Percentiles rank a stretch among this genome's conserved stretches.
phyloP scores from a whole-genome alignment of 2,888 invertebrate genomes.

The Cephus pygmeus region DNA sequence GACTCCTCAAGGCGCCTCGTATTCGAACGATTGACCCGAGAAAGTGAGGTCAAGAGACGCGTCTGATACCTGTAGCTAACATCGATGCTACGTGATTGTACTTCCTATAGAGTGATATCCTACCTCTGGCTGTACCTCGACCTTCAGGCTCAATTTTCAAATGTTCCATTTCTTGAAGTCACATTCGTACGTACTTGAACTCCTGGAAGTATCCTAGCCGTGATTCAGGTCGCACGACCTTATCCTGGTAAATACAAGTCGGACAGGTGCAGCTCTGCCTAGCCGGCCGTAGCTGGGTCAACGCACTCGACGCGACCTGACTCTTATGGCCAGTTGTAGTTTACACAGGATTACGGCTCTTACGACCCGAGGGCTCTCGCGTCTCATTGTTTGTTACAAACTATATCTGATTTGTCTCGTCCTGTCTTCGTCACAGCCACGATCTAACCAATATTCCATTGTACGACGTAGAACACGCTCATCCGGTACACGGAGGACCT shows the following conservation, averaged over 20 bases:
- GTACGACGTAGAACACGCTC: not conserved
- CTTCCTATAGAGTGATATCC: not conserved
- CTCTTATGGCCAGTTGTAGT: slow-evolving; percentile 3
- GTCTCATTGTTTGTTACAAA: not conserved
- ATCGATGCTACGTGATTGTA: not conserved
- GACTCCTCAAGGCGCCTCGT: slow-evolving; percentile 33
- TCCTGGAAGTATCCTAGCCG: not conserved
- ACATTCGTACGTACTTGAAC: not conserved
- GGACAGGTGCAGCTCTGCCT: slow-evolving; percentile 55
- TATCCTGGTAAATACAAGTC: slow-evolving; percentile 38
- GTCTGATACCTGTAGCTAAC: not conserved
- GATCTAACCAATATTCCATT: not conserved
- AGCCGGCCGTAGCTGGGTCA: slow-evolving; percentile 61
- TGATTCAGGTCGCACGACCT: slow-evolving; percentile 52
- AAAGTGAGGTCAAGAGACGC: slow-evolving; percentile 49
- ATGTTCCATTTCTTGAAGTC: not conserved
- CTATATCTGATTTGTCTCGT: not conserved
- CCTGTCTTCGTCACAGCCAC: not conserved
- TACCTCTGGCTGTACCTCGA: not conserved
- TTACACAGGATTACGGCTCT: not conserved
- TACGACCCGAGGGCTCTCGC: not conserved
- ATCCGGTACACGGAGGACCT: not conserved
- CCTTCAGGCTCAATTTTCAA: not conserved
- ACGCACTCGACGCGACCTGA: slow-evolving; percentile 51
- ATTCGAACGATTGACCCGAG: slow-evolving; percentile 46